These are phyloP conservation scores for Eupsittula cactorum DNA, from an alignment of 2,113 vertebrate species.

Conservation along the genomic window DNA sequence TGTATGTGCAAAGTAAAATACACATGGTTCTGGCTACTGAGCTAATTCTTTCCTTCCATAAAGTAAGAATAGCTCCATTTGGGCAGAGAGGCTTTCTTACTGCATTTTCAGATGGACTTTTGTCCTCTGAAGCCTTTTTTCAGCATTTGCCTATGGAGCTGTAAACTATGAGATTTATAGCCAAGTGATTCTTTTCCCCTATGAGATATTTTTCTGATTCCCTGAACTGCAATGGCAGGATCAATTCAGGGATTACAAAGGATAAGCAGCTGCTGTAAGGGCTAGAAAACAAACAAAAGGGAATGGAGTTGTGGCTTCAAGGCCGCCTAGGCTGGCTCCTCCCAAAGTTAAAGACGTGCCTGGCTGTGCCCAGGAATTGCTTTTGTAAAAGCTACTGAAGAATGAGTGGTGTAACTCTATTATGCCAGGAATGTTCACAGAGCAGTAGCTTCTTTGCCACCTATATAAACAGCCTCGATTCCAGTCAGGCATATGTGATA, in stretches of 20 bases:
- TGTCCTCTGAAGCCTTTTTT: background rate
- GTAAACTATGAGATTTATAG: slow-evolving; percentile 32
- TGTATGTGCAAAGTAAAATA: background rate
- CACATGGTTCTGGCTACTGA: background rate
- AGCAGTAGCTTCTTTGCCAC: background rate
- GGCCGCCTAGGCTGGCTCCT: background rate
- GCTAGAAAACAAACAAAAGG: slow-evolving; percentile 33
- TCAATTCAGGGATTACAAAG: slow-evolving; percentile 46
- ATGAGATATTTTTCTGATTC: slow-evolving; percentile 34
- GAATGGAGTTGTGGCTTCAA: background rate
- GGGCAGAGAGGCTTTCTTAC: background rate
- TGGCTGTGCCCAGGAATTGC: slow-evolving; percentile 24
- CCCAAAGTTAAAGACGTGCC: background rate
- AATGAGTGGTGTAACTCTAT: slow-evolving; percentile 2
- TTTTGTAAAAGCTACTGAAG: slow-evolving; percentile 27
- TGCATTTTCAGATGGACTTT: background rate
- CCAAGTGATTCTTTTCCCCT: background rate
- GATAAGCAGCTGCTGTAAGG: slow-evolving; percentile 19
- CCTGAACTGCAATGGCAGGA: slow-evolving; percentile 45
- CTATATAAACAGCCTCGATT: background rate
- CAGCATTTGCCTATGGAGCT: slow-evolving; percentile 8
- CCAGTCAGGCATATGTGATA: background rate
- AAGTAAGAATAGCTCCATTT: background rate
- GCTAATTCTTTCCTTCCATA: background rate
- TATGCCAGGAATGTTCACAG: slow-evolving; percentile 34